A percentile compares a stretch with the other conserved stretches of the same genome.
Evolutionary conservation across 2,888 invertebrate species (phyloP).

Genomic region (Rhagium mordax): DNA sequence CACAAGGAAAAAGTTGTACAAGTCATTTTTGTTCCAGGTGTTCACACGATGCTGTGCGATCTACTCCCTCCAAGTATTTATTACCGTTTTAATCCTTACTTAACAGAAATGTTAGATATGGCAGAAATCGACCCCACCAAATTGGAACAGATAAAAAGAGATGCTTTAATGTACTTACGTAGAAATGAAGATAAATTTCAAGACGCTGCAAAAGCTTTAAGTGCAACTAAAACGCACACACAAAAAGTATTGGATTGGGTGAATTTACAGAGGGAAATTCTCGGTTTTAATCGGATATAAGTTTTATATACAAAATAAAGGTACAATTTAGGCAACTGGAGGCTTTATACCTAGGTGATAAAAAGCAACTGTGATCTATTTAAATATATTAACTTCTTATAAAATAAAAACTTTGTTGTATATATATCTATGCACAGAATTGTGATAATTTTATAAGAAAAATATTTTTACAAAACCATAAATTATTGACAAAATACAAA

Average conservation of each 20-base stretch:
- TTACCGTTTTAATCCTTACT: conserved; percentile 90
- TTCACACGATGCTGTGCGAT: conserved; percentile 84
- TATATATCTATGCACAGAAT: conserved; percentile 21
- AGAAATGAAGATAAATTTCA: conserved; percentile 86
- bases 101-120: conserved; percentile 85
- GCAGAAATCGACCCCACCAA: conserved; percentile 85
- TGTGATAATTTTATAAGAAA: conserved; percentile 28
- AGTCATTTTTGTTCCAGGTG: conserved; percentile 74
- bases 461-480: conserved; percentile 15
- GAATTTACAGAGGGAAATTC: conserved; percentile 66
- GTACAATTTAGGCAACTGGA: background rate
- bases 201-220: conserved; percentile 73
- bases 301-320: conserved; percentile 3
- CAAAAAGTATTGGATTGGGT: conserved; percentile 71
- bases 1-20: too few relatives aligned
- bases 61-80: conserved; percentile 82
- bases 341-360: conserved; percentile 12
- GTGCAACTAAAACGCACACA: conserved; percentile 64
- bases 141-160: conserved; percentile 79
- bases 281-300: conserved; percentile 43
- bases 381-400: background rate
- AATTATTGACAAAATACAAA: background rate
- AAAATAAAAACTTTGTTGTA: background rate
- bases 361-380: conserved; percentile 24
- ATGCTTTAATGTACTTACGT: conserved; percentile 85